Evolutionary conservation across 2,888 invertebrate species (phyloP), one percentile per base, ranked within the genome.

Genomic region (Cecidostiba fungosa): DNA sequence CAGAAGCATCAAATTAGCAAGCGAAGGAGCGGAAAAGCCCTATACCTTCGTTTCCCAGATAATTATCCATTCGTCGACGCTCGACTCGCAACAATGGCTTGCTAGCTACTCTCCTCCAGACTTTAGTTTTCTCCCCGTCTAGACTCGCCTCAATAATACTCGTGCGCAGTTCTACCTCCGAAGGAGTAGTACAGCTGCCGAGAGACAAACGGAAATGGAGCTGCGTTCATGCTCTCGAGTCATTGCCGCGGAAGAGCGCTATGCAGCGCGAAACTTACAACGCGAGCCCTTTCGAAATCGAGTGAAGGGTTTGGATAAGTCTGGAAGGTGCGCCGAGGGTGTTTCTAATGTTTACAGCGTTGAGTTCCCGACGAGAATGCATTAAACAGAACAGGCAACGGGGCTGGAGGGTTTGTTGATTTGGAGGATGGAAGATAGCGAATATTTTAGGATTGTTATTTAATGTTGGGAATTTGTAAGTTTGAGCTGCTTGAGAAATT

Each of bases 161-260:
- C 16, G 54, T 36, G 69, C 62, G 59, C n/a, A 47, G 23, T 32
- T 26, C 43, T 29, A 32, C 10, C n/a, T 14, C 3, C 19, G 5
- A 1, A 59, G n/a, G 23, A 10, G 59, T 1, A 23, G 36, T 5
- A 19, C 12, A 54, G 54, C 5, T 14, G 14, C 47, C n/a, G 54
- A 54, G 74, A 74, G 14, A 54, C 19, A 76, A 69, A 70, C 76
- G 77, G 76, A 80, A 77, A 85, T 85, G 70, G 76, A 85, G 80
- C 59, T 19, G 19, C 43, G 83, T 39, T 66, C 47, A 29, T 50
- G 54, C 36, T 82, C 69, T 82, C 39, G 39, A 84, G 36, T 76
- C 50, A 69, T 82, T 62, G 81, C 73, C 36, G 19, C 59, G 50
- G 16, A 50, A 19, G 16, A 50, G 47, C 1, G 39, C 50, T 47